Percentiles rank a stretch among this genome's conserved stretches.
These are phyloP conservation scores for Hymenochirus boettgeri DNA, from an alignment of 2,113 vertebrate species.

Conservation along the genomic window DNA sequence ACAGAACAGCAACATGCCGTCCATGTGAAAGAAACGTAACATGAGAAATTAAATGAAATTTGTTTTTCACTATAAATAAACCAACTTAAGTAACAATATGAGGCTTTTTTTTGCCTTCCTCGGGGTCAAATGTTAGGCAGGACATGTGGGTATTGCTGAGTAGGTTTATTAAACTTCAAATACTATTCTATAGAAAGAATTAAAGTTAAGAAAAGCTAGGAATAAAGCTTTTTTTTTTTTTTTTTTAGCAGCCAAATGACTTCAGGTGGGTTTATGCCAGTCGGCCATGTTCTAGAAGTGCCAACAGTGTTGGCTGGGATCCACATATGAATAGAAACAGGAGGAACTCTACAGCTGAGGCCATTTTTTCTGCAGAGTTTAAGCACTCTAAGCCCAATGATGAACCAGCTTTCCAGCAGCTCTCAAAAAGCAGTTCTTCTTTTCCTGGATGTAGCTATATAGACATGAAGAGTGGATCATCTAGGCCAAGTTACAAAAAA, in stretches of 20 bases:
- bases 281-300: constrained; percentile 44
- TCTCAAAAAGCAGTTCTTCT: constrained; percentile 65
- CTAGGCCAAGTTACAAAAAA: constrained; percentile 50
- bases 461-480: constrained; percentile 54
- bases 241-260: constrained; percentile 60
- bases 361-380: constrained; percentile 51
- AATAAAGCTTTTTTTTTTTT: no score
- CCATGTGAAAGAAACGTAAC: no score
- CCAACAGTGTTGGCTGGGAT: constrained; percentile 54
- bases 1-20: no score
- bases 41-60: no score
- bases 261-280: constrained; percentile 53
- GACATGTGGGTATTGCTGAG: no score
- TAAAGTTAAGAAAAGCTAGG: no score
- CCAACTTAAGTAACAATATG: no score
- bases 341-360: constrained; percentile 66
- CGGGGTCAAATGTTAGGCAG: no score
- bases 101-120: no score
- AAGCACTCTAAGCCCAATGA: constrained; percentile 59
- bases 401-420: constrained; percentile 50
- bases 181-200: no score
- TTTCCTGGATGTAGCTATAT: constrained; percentile 57
- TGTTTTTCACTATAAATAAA: no score
- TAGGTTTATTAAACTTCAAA: no score
- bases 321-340: constrained; percentile 55